A percentile compares a stretch with the other conserved stretches of the same genome.
Conservation (phyloP, 2,113 vertebrate genomes). For the Corythoichthys haematopterus region DNA sequence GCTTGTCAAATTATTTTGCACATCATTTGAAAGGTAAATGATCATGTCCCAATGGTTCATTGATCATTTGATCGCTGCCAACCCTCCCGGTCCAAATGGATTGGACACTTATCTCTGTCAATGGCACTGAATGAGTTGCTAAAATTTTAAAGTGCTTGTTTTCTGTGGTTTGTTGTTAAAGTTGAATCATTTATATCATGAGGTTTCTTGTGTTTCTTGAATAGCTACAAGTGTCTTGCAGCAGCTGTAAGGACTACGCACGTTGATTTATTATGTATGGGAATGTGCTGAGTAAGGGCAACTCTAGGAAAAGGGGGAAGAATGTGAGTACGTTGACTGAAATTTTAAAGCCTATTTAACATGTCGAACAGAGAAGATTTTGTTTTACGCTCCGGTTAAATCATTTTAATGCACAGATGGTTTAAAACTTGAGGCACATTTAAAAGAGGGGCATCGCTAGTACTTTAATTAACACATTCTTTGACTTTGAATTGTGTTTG, state of each 20-base stretch:
- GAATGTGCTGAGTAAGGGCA: constrained; percentile 1
- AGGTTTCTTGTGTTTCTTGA: background rate
- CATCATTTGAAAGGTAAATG: no score
- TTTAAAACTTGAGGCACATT: constrained; percentile 10
- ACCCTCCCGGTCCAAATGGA: no score
- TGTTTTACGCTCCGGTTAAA: constrained; percentile 1
- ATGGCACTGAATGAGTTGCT: no score
- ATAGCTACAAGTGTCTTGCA: background rate
- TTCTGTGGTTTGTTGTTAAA: background rate
- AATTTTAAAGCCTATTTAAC: background rate
- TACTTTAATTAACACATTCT: constrained; percentile 1
- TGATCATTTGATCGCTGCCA: no score
- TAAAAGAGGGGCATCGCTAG: background rate
- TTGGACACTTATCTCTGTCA: no score
- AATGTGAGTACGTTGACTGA: background rate
- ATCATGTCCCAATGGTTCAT: no score
- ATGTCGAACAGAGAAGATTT: background rate
- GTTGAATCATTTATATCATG: background rate
- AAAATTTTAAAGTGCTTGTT: no score
- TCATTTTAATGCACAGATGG: background rate
- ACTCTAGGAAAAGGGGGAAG: background rate
- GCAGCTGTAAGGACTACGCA: background rate
- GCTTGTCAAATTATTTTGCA: no score
- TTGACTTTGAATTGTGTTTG: background rate
- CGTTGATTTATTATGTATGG: background rate